phyloP scores from a whole-genome alignment of 1,140 invertebrate genomes.

The Tetragnatha versicolor region DNA sequence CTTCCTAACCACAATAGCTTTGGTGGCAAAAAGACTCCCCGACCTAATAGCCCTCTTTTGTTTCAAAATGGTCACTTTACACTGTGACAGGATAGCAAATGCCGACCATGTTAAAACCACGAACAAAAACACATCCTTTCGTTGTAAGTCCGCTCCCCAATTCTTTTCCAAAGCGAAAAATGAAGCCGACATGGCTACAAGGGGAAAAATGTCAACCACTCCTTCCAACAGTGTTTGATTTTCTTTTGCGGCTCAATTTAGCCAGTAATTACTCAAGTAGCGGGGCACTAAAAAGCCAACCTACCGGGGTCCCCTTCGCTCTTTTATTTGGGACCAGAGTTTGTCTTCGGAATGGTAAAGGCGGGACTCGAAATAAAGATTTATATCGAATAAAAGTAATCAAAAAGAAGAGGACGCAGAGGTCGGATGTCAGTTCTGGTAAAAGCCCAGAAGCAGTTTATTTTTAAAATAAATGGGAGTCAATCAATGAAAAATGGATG shows the following conservation, averaged over 20 bases:
- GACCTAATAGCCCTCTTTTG: neutral
- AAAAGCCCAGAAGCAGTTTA: neutral
- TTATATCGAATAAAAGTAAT: neutral
- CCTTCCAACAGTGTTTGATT: neutral
- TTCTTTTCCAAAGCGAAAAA: conserved; percentile 11
- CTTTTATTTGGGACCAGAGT: neutral
- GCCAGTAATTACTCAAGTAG: conserved; percentile 27
- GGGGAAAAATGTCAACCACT: conserved; percentile 15
- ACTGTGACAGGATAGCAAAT: neutral
- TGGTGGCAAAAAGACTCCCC: neutral
- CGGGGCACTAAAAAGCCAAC: conserved; percentile 12
- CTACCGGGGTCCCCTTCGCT: neutral
- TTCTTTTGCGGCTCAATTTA: conserved; percentile 8
- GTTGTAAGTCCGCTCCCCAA: conserved; percentile 11
- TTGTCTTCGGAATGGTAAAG: conserved; percentile 15
- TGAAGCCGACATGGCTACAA: neutral
- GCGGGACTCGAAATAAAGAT: conserved; percentile 11
- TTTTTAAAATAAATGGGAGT: conserved; percentile 8
- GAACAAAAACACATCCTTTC: neutral
- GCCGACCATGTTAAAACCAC: neutral
- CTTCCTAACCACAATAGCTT: neutral
- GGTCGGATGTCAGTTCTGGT: neutral
- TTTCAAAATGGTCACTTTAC: conserved; percentile 1
- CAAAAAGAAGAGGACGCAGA: neutral
- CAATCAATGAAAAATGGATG: neutral